These are phyloP conservation scores for Nerophis lumbriciformis DNA, from an alignment of 2,113 vertebrate species.

Conservation along the genomic window DNA sequence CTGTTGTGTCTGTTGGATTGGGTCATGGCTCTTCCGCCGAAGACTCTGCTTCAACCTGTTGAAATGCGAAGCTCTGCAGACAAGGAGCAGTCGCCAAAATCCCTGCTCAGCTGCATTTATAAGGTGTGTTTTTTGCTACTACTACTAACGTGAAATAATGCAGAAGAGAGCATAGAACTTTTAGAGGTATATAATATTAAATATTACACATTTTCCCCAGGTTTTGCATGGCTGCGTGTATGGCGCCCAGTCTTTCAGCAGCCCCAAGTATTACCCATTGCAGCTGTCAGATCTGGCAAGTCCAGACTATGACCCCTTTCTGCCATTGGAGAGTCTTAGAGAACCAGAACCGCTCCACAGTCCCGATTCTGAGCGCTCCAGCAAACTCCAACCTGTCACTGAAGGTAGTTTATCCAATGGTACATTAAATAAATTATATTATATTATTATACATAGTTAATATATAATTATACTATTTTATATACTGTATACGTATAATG, in stretches of 20 bases:
- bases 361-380: constrained; percentile 93
- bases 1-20: constrained; percentile 95
- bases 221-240: constrained; percentile 97
- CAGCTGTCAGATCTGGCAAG: constrained; percentile 90
- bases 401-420: constrained; percentile 75
- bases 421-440: background rate
- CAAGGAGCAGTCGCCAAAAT: constrained; percentile 85
- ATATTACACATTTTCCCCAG: constrained; percentile 53
- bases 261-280: constrained; percentile 88
- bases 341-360: constrained; percentile 98
- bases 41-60: constrained; percentile 86
- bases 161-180: too few species aligned
- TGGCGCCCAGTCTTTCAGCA: constrained; percentile 93
- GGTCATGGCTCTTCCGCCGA: constrained; percentile 94
- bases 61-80: constrained; percentile 75
- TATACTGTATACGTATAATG: too few species aligned
- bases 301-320: constrained; percentile 92
- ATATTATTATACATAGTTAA: too few species aligned
- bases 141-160: too few species aligned
- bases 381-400: constrained; percentile 93
- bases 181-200: too few species aligned
- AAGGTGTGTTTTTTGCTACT: constrained; percentile 71
- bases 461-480: too few species aligned
- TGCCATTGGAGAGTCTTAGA: constrained; percentile 88
- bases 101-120: constrained; percentile 91